Evolutionary conservation across 2,113 vertebrate genomes (phyloP).

Genomic region (Gallinago undulata): DNA sequence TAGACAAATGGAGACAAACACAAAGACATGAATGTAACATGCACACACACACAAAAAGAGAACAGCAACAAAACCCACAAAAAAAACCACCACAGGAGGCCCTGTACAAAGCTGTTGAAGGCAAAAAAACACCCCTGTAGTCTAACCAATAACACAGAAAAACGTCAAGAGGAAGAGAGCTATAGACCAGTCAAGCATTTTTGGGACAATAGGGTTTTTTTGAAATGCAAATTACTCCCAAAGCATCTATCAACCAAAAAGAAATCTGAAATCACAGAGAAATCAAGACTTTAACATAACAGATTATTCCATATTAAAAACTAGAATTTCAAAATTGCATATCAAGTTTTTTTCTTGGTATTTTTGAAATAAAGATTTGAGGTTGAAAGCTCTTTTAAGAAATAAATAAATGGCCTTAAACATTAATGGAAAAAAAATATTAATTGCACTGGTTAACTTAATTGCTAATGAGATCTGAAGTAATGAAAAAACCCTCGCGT

Average conservation of each 20-base stretch:
- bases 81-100: neutral
- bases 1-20: neutral
- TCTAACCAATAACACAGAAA: neutral
- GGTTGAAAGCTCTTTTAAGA: neutral
- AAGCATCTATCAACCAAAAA: neutral
- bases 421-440: neutral
- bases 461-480: neutral
- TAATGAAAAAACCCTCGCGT: neutral
- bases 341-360: neutral
- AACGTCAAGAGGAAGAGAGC: neutral
- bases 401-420: neutral
- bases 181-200: neutral
- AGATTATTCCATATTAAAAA: neutral
- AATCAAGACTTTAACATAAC: neutral
- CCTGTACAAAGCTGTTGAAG: neutral
- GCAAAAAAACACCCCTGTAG: neutral
- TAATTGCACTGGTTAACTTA: neutral
- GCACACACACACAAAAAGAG: neutral
- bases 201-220: neutral
- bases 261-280: neutral
- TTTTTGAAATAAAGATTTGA: neutral
- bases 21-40: neutral
- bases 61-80: neutral
- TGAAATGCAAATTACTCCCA: neutral
- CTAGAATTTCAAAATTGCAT: neutral